A percentile compares a stretch with the other conserved stretches of the same genome.
phyloP scores from a whole-genome alignment of 2,888 invertebrate genomes.

The Tetropium fuscum region DNA sequence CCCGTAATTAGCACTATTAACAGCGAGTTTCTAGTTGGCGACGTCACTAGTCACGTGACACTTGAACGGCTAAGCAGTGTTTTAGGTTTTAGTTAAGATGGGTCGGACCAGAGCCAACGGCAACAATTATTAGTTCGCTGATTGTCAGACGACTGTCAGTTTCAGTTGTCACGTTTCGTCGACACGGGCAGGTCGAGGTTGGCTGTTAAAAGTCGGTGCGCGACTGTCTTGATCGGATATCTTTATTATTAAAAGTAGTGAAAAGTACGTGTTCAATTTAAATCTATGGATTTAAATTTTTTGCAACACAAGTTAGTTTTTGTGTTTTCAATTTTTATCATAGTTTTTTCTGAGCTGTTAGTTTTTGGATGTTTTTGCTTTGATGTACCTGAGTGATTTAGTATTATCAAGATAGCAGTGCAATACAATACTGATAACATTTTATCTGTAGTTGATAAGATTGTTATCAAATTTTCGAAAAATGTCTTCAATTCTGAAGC shows the following conservation, averaged over 20 bases:
- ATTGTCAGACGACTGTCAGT: slow-evolving; percentile 42
- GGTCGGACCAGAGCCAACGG: slow-evolving; percentile 45
- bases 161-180: slow-evolving; percentile 48
- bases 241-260: slow-evolving; percentile 28
- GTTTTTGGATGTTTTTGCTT: slow-evolving; percentile 13
- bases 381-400: slow-evolving; percentile 19
- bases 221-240: slow-evolving; percentile 22
- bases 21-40: slow-evolving; percentile 32
- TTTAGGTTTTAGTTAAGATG: slow-evolving; percentile 45
- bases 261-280: slow-evolving; percentile 26
- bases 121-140: slow-evolving; percentile 46
- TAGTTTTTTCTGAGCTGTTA: slow-evolving; percentile 32
- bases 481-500: slow-evolving; percentile 47
- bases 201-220: slow-evolving; percentile 37
- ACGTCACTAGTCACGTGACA: slow-evolving; percentile 43
- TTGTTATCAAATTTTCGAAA: slow-evolving; percentile 31
- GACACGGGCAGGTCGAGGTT: slow-evolving; percentile 41
- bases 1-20: background rate
- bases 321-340: slow-evolving; percentile 34
- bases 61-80: slow-evolving; percentile 31
- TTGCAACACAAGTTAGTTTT: slow-evolving; percentile 58
- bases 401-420: slow-evolving; percentile 31
- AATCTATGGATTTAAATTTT: slow-evolving; percentile 55
- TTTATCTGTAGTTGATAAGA: slow-evolving; percentile 40
- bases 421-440: slow-evolving; percentile 38